phyloP scores from a whole-genome alignment of 2,797 vertebrate genomes.

The Neopelma chrysocephalum region DNA sequence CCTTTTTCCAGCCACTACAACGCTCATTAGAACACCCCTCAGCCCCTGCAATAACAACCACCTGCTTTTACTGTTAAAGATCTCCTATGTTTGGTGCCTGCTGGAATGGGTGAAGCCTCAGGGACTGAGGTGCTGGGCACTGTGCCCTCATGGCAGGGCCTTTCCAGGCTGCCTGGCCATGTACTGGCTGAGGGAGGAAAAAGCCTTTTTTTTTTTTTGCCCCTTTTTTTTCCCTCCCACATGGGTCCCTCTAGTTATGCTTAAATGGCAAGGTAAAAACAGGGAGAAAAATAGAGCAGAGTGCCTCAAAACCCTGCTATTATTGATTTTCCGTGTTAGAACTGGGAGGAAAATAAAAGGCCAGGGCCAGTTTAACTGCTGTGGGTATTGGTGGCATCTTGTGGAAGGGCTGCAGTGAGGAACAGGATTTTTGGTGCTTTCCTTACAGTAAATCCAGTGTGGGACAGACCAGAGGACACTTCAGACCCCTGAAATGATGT shows the following conservation, averaged over 20 bases:
- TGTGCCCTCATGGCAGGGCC: rapidly evolving
- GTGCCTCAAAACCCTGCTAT: neutral
- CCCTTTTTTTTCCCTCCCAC: too few species aligned
- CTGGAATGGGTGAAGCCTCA: neutral
- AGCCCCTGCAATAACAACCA: neutral
- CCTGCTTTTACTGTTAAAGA: neutral
- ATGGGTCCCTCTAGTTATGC: neutral
- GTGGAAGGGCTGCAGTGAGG: neutral
- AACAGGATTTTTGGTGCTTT: neutral
- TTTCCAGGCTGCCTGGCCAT: rapidly evolving
- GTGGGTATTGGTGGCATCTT: neutral
- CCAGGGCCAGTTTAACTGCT: neutral
- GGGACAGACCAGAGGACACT: neutral
- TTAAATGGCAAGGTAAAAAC: neutral
- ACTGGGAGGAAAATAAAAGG: neutral
- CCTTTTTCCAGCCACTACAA: constrained; percentile 31
- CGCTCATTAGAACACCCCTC: neutral
- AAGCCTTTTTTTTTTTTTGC: neutral
- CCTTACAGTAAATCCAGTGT: neutral
- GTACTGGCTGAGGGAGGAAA: neutral
- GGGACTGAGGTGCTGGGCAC: neutral
- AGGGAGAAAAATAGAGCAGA: neutral
- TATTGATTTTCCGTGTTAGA: rapidly evolving
- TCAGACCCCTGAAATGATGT: neutral
- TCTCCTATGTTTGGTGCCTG: neutral